These are phyloP conservation scores for Aleiodes sp. DNA, from an alignment of 1,140 invertebrate genomes.

Conservation along the genomic window DNA sequence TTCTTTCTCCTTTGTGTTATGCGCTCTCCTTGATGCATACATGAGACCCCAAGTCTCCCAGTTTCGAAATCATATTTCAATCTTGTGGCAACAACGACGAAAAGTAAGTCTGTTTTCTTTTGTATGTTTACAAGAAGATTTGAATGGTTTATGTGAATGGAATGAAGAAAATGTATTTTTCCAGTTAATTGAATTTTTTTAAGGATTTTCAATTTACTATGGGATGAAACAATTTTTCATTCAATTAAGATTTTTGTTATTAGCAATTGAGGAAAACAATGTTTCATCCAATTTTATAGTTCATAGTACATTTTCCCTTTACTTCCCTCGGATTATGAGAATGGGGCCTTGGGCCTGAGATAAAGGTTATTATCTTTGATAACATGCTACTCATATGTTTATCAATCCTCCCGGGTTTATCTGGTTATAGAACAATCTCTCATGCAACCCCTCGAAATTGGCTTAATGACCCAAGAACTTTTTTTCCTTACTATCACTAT, in stretches of 20 bases:
- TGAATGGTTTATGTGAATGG: not conserved
- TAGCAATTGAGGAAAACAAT: too few relatives aligned
- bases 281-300: too few relatives aligned
- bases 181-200: too few relatives aligned
- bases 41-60: not conserved
- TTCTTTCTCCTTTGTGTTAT: not conserved
- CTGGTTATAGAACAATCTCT: not conserved
- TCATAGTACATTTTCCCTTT: too few relatives aligned
- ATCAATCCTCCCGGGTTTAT: not conserved
- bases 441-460: not conserved
- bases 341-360: not conserved
- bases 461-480: not conserved
- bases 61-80: conserved; percentile 6
- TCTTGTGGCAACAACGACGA: not conserved
- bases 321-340: not conserved
- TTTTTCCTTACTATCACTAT: conserved; percentile 6
- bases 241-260: too few relatives aligned
- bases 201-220: not conserved
- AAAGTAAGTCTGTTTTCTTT: not conserved
- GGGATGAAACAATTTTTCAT: not conserved
- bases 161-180: not conserved
- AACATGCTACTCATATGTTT: not conserved
- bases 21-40: not conserved
- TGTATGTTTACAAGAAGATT: not conserved
- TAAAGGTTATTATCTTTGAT: not conserved